Evolutionary conservation across 2,888 invertebrate genomes (phyloP).

Genomic region (Trachelus stipa): DNA sequence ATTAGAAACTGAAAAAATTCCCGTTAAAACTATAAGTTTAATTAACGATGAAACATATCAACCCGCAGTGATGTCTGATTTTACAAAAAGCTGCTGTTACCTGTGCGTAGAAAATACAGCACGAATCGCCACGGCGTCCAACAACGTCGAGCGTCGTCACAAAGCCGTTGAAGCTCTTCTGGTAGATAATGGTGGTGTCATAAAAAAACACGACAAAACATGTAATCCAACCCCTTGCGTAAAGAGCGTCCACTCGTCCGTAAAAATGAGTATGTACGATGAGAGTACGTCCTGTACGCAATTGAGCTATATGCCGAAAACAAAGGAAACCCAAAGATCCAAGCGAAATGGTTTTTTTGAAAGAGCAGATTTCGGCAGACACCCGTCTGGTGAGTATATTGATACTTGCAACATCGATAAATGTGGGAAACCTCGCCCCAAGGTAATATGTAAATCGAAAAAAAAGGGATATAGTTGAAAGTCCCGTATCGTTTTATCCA

Average conservation of each 20-base stretch:
- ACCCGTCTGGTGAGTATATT: neutral
- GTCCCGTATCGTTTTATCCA: neutral
- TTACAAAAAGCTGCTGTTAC: slow-evolving; percentile 46
- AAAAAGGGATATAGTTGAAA: neutral
- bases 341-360: neutral
- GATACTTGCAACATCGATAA: neutral
- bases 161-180: slow-evolving; percentile 23
- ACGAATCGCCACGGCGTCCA: slow-evolving; percentile 30
- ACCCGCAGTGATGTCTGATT: slow-evolving; percentile 20
- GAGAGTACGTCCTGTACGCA: slow-evolving; percentile 31
- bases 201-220: slow-evolving; percentile 29
- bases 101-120: slow-evolving; percentile 40
- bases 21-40: neutral
- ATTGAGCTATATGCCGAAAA: neutral
- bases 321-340: neutral
- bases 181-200: slow-evolving; percentile 3
- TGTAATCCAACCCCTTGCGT: slow-evolving; percentile 24
- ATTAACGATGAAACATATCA: neutral
- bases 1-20: neutral
- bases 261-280: slow-evolving; percentile 36
- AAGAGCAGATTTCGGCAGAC: neutral
- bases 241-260: slow-evolving; percentile 34
- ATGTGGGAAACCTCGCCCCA: neutral
- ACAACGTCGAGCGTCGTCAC: slow-evolving; percentile 15
- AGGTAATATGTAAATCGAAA: neutral